Evolutionary conservation across 2,797 vertebrate genomes (phyloP).

Genomic region (Argentina silus): DNA sequence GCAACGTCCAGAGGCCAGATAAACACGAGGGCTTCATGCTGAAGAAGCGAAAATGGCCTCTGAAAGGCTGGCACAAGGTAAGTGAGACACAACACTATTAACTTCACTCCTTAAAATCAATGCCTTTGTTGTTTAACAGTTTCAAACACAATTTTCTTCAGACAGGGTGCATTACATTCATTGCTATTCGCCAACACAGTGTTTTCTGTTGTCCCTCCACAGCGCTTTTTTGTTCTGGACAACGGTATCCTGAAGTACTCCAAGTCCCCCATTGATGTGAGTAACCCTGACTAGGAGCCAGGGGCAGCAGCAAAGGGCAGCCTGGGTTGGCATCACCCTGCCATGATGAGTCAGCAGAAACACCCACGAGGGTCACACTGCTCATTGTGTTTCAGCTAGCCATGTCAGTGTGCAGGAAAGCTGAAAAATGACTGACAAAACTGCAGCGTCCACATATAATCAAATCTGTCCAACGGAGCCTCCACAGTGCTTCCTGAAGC

Average conservation of each 20-base stretch:
- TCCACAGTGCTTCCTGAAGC: not conserved
- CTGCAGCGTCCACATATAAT: not conserved
- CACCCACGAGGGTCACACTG: slow-evolving; percentile 37
- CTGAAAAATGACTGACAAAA: slow-evolving; percentile 16
- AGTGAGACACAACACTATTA: slow-evolving; percentile 21
- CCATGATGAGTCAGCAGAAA: slow-evolving; percentile 65
- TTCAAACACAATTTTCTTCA: slow-evolving; percentile 2
- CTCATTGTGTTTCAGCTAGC: slow-evolving; percentile 37
- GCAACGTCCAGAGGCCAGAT: slow-evolving; percentile 94
- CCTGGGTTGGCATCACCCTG: slow-evolving; percentile 43
- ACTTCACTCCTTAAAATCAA: slow-evolving; percentile 11
- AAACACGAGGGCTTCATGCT: slow-evolving; percentile 99
- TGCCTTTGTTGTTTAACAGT: not conserved
- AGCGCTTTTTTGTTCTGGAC: slow-evolving; percentile 99
- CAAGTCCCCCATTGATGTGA: slow-evolving; percentile 98
- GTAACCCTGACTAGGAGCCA: slow-evolving; percentile 73
- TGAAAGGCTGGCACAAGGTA: slow-evolving; percentile 99
- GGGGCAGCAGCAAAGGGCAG: slow-evolving; percentile 48
- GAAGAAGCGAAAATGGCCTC: slow-evolving; percentile 99
- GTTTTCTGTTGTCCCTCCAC: slow-evolving; percentile 54
- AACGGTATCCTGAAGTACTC: slow-evolving; percentile 99
- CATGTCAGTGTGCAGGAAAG: slow-evolving; percentile 31
- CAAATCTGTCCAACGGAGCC: not conserved
- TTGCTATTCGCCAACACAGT: slow-evolving; percentile 17
- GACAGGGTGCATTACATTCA: not conserved